These are phyloP conservation scores for Peromyscus aztecus DNA, from an alignment of 2,797 vertebrate species.

Conservation along the genomic window DNA sequence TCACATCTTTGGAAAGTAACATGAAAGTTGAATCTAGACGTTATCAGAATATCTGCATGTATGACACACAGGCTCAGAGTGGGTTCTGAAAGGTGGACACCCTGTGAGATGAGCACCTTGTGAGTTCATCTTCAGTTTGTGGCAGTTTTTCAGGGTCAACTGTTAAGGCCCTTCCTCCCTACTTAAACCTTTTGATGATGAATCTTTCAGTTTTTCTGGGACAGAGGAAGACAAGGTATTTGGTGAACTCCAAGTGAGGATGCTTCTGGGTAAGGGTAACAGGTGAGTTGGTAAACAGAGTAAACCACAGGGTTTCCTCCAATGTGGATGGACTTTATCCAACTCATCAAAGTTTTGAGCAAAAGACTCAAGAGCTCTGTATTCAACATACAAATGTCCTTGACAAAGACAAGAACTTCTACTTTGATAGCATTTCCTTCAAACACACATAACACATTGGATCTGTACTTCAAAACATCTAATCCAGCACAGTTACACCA, in stretches of 20 bases:
- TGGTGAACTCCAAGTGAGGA: not conserved
- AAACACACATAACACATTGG: not conserved
- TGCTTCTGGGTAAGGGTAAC: not conserved
- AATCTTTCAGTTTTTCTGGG: not conserved
- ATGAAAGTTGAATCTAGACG: not conserved
- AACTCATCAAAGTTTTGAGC: not conserved
- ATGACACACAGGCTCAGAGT: not conserved
- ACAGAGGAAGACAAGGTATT: not conserved
- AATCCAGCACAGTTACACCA: not conserved
- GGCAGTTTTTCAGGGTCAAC: not conserved
- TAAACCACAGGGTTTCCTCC: not conserved
- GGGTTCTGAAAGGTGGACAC: not conserved
- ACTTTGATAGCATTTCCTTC: conserved; percentile 29
- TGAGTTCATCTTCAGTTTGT: not conserved
- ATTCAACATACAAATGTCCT: not conserved
- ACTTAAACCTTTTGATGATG: not conserved
- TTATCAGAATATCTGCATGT: not conserved
- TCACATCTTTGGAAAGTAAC: conserved; percentile 52
- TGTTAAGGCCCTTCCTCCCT: not conserved
- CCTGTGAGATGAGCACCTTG: not conserved
- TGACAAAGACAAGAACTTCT: not conserved
- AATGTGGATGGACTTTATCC: not conserved
- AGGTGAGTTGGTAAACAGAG: not conserved
- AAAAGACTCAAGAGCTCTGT: not conserved
- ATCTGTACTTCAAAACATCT: not conserved